These are phyloP conservation scores for Watersipora subatra DNA, from an alignment of 1,140 invertebrate genomes.

Conservation along the genomic window DNA sequence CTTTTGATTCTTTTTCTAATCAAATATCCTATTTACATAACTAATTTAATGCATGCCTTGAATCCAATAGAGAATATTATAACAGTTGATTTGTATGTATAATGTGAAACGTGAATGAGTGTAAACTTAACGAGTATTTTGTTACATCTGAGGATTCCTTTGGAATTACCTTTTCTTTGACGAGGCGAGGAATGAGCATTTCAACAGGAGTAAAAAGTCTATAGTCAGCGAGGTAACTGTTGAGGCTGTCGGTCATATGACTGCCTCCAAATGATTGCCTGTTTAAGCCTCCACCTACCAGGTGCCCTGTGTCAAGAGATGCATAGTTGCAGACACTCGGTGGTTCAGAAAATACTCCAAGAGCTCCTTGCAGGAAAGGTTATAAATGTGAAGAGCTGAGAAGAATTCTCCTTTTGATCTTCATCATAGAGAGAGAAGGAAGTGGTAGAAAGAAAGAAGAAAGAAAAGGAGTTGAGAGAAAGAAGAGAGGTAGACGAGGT, in stretches of 20 bases:
- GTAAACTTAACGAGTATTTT: no score
- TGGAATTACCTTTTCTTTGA: constrained; percentile 42
- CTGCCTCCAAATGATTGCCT: constrained; percentile 46
- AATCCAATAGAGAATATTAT: no score
- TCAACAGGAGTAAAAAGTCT: constrained; percentile 36
- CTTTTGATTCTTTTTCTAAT: no score
- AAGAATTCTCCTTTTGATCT: no score
- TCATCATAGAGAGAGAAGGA: background rate
- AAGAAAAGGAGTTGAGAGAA: background rate
- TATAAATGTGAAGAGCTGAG: no score
- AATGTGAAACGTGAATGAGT: no score
- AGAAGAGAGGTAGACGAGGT: background rate
- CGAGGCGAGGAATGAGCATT: constrained; percentile 34
- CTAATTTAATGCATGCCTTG: no score
- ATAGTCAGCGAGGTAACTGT: constrained; percentile 21
- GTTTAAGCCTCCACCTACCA: constrained; percentile 44
- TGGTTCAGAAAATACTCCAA: no score
- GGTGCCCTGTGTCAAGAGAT: constrained; percentile 32
- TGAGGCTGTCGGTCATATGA: constrained; percentile 44
- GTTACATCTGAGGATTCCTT: no score
- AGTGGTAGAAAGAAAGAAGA: background rate
- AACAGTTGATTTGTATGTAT: no score
- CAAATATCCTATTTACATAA: no score
- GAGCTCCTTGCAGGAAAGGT: background rate
- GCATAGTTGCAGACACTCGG: constrained; percentile 1